These are phyloP conservation scores for Megathymus violae DNA, from an alignment of 1,140 invertebrate species.

Conservation along the genomic window DNA sequence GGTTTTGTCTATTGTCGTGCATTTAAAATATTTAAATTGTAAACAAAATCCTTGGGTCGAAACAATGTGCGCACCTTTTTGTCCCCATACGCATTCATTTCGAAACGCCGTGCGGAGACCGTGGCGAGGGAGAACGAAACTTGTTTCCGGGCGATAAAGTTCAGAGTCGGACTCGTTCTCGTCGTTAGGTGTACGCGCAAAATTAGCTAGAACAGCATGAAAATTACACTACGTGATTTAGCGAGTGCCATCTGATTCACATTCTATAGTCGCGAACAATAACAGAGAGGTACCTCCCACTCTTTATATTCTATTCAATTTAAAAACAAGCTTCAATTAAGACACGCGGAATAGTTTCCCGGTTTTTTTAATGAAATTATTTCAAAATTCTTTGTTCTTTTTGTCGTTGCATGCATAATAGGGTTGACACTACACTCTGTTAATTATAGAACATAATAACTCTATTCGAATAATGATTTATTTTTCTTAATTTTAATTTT, in stretches of 20 bases:
- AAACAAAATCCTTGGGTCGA: conserved; percentile 74
- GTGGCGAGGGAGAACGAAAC: conserved; percentile 5
- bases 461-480: no score
- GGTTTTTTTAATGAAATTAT: background rate
- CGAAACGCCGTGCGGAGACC: conserved; percentile 23
- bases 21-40: conserved; percentile 80
- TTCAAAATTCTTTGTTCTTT: background rate
- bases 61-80: conserved; percentile 71
- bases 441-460: no score
- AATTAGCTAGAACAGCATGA: conserved; percentile 66
- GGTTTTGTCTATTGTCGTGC: conserved; percentile 78
- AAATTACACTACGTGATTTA: conserved; percentile 54
- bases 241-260: conserved; percentile 25
- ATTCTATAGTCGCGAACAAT: conserved; percentile 19
- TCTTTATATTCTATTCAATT: conserved; percentile 4
- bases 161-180: conserved; percentile 10
- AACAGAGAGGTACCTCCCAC: background rate
- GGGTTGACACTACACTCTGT: background rate
- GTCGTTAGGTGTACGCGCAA: conserved; percentile 39
- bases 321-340: background rate
- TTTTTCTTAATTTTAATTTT: no score
- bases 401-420: background rate
- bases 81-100: conserved; percentile 52
- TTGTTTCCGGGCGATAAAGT: conserved; percentile 10
- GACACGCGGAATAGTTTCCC: background rate